A percentile compares a stretch with the other conserved stretches of the same genome.
These are phyloP conservation scores for Sebastes matsubarae DNA, from an alignment of 2,797 vertebrate genomes.

Conservation along the genomic window DNA sequence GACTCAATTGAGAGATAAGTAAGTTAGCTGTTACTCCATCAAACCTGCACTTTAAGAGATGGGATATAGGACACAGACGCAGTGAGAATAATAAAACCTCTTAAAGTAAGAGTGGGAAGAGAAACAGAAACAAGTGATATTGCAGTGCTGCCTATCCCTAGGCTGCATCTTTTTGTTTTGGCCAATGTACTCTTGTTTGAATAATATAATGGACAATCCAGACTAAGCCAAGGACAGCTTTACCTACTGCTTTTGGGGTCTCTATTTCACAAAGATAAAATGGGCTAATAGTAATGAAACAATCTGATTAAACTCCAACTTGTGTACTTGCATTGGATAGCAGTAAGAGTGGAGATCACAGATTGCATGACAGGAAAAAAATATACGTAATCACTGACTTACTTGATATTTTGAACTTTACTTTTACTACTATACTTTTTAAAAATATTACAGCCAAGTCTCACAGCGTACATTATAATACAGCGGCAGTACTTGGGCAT, in stretches of 20 bases:
- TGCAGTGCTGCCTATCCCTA: slow-evolving; percentile 10
- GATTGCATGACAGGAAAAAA: neutral
- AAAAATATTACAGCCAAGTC: neutral
- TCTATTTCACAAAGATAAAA: slow-evolving; percentile 13
- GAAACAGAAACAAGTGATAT: slow-evolving; percentile 29
- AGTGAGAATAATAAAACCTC: slow-evolving; percentile 29
- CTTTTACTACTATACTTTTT: neutral
- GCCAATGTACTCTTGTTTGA: slow-evolving; percentile 7
- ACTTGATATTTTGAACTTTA: neutral
- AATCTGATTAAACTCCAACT: slow-evolving; percentile 5
- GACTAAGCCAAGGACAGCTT: neutral
- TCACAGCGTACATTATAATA: neutral
- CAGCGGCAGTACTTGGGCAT: neutral
- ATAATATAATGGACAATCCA: slow-evolving; percentile 24
- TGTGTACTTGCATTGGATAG: neutral
- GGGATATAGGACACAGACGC: slow-evolving; percentile 5
- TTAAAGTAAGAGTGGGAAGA: slow-evolving; percentile 17
- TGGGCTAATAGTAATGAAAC: slow-evolving; percentile 5
- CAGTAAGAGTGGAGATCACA: neutral
- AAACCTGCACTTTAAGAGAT: slow-evolving; percentile 33
- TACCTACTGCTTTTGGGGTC: neutral
- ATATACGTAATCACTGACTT: neutral
- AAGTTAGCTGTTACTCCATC: slow-evolving; percentile 23
- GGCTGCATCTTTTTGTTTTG: slow-evolving; percentile 5
- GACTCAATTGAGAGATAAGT: slow-evolving; percentile 27